phyloP scores from a whole-genome alignment of 2,888 invertebrate species.

The Leptodirus hochenwartii region DNA sequence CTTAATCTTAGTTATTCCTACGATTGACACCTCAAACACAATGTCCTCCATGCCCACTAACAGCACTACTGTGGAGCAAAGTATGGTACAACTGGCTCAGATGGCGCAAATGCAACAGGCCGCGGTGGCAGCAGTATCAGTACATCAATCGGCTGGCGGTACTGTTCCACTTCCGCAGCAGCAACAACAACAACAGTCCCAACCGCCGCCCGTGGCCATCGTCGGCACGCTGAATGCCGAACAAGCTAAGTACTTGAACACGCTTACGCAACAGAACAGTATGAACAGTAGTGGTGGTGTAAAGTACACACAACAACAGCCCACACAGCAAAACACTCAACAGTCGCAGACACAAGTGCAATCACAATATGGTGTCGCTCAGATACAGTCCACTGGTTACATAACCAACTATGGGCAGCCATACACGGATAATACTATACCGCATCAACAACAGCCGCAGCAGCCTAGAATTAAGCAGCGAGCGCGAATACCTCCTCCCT shows the following conservation, averaged over 20 bases:
- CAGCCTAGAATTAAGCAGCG: conserved; percentile 38
- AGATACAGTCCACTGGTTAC: too few species aligned
- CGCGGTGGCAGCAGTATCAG: conserved; percentile 8
- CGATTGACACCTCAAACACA: conserved; percentile 10
- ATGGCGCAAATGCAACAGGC: too few species aligned
- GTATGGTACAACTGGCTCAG: too few species aligned
- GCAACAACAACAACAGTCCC: conserved; percentile 5
- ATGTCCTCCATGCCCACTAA: too few species aligned
- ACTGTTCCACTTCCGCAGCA: not conserved
- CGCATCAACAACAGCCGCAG: conserved; percentile 9
- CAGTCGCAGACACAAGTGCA: conserved; percentile 4
- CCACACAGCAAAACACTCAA: conserved; percentile 8
- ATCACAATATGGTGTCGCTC: conserved; percentile 5
- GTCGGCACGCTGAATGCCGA: conserved; percentile 33
- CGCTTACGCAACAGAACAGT: conserved; percentile 35
- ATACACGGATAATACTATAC: too few species aligned
- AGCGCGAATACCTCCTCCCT: conserved; percentile 66
- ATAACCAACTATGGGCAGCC: conserved; percentile 13
- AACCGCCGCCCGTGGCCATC: conserved; percentile 24
- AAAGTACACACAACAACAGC: too few species aligned
- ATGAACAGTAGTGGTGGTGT: too few species aligned
- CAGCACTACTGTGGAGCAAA: too few species aligned
- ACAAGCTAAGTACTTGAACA: conserved; percentile 38
- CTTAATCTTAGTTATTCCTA: too few species aligned
- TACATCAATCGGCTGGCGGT: conserved; percentile 7